phyloP scores from a whole-genome alignment of 2,113 vertebrate species.

The Corythornis madagascariensis region DNA sequence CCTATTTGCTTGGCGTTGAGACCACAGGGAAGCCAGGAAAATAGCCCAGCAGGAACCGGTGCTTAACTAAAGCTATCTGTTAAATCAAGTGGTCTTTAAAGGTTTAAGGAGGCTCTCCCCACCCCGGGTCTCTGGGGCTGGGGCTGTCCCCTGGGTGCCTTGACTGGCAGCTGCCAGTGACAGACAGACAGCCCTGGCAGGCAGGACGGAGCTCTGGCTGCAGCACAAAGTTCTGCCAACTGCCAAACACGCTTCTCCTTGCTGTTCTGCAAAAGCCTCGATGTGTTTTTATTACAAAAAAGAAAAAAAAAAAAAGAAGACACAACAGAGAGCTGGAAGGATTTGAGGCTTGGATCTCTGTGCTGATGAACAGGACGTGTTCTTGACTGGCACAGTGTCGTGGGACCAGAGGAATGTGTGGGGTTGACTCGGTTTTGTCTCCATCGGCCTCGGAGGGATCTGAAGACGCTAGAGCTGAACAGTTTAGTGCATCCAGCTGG shows the following conservation, averaged over 20 bases:
- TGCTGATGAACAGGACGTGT: neutral
- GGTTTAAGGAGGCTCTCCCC: slow-evolving; percentile 46
- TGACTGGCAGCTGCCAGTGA: neutral
- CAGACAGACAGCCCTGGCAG: neutral
- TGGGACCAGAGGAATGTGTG: neutral
- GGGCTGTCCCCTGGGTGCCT: neutral
- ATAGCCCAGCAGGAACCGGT: slow-evolving; percentile 31
- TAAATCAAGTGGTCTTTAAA: slow-evolving; percentile 44
- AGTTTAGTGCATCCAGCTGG: neutral
- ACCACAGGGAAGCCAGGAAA: slow-evolving; percentile 37
- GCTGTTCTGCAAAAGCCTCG: neutral
- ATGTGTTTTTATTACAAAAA: neutral
- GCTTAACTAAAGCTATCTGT: slow-evolving; percentile 48
- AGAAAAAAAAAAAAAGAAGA: neutral
- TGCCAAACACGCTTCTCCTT: neutral
- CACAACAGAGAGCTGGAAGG: neutral
- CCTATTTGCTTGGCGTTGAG: neutral
- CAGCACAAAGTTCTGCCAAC: neutral
- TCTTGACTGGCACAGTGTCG: neutral
- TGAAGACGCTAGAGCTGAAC: neutral
- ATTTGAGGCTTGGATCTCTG: slow-evolving; percentile 14
- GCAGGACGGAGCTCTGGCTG: neutral
- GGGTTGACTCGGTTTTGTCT: neutral
- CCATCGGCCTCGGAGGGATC: neutral
- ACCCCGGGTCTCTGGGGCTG: neutral